Conservation (phyloP, 1,140 invertebrate genomes). For the Geopemphigus sp. region DNA sequence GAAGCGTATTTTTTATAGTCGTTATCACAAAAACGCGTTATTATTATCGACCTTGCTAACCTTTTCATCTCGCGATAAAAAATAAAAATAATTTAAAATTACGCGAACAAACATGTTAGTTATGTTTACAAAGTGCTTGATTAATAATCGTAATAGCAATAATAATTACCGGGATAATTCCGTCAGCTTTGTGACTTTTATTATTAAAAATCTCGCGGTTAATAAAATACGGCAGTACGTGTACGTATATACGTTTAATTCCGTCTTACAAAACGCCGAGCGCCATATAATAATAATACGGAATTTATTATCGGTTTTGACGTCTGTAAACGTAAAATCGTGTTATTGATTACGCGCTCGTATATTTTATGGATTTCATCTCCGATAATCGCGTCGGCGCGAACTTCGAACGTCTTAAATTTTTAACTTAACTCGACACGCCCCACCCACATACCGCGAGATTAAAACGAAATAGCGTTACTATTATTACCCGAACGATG, state of each 20-base stretch:
- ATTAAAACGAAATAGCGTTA: background rate
- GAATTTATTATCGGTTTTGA: background rate
- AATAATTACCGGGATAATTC: background rate
- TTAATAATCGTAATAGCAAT: slow-evolving; percentile 19
- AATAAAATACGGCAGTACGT: no score
- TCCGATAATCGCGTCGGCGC: no score
- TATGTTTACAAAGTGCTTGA: background rate
- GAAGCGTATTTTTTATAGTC: no score
- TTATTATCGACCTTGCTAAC: slow-evolving; percentile 17
- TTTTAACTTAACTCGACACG: no score
- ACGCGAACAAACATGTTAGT: background rate
- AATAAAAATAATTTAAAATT: slow-evolving; percentile 20
- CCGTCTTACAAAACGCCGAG: no score
- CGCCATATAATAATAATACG: no score
- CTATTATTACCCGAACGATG: background rate
- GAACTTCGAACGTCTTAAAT: no score
- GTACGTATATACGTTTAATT: no score
- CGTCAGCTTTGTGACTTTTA: background rate
- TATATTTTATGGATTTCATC: no score
- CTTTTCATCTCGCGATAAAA: background rate
- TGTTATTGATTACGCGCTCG: no score
- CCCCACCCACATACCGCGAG: no score
- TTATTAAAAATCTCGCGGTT: no score
- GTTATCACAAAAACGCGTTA: background rate
- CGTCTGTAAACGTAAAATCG: background rate